Percentiles rank a stretch among this genome's conserved stretches.
Conservation (phyloP, 2,797 vertebrate species). For the Cercopithecus petaurista region DNA sequence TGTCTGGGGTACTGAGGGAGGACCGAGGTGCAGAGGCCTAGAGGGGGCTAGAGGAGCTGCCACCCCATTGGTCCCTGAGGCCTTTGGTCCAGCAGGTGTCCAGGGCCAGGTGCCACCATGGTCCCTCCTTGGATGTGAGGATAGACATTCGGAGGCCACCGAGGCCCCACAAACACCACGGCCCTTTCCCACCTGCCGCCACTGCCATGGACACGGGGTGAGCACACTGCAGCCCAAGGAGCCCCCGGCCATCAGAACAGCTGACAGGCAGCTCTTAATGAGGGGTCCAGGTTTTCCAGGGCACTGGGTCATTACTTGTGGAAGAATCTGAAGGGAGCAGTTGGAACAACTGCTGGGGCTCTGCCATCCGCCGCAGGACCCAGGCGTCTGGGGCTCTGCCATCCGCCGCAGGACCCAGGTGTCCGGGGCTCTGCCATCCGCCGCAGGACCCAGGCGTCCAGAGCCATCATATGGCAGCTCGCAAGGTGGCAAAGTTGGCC, state of each 20-base stretch:
- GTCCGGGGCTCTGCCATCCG: background rate
- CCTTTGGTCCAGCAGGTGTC: background rate
- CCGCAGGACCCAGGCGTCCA: rapidly evolving
- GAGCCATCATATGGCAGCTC: background rate
- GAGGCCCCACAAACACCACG: background rate
- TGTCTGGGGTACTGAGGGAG: rapidly evolving
- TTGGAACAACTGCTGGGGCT: background rate
- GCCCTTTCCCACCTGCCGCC: too few relatives aligned
- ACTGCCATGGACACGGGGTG: rapidly evolving
- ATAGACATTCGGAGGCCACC: background rate
- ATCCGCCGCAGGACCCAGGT: background rate
- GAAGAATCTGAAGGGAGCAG: background rate
- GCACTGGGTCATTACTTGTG: rapidly evolving
- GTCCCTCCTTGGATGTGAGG: background rate
- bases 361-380: background rate
- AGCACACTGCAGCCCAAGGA: background rate
- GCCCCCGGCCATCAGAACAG: rapidly evolving
- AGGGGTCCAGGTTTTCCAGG: background rate
- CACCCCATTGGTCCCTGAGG: background rate
- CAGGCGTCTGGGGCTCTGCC: background rate
- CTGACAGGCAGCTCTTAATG: background rate
- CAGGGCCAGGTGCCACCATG: rapidly evolving
- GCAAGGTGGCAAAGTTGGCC: background rate
- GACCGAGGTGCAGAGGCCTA: background rate
- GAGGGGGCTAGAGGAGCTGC: background rate